Evolutionary conservation across 1,140 invertebrate species (phyloP).

Genomic region (Liolophura sinensis): DNA sequence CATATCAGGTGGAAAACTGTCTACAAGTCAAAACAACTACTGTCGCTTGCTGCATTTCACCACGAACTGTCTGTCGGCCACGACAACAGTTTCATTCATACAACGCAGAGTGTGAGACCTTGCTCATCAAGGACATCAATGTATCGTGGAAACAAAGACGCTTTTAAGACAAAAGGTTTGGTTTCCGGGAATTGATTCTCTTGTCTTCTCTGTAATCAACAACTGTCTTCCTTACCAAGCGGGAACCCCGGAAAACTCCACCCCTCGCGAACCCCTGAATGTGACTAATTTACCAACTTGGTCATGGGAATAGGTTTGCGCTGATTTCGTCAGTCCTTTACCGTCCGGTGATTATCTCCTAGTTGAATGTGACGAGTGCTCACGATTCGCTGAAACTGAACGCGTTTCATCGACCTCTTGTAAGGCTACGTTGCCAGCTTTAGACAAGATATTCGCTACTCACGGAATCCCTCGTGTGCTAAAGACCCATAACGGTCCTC

Average conservation of each 20-base stretch:
- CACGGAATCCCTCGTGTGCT: constrained; percentile 18
- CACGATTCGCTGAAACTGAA: constrained; percentile 25
- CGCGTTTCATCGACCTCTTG: constrained; percentile 22
- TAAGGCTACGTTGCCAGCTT: constrained; percentile 12
- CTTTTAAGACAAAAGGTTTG: constrained; percentile 44
- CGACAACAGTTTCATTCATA: constrained; percentile 17
- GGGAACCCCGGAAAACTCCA: constrained; percentile 8
- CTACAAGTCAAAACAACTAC: constrained; percentile 20
- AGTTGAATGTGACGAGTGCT: constrained; percentile 33
- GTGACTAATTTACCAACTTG: neutral
- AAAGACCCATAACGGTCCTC: constrained; percentile 28
- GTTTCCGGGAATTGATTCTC: constrained; percentile 42
- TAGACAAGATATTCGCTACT: constrained; percentile 24
- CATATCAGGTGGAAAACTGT: constrained; percentile 4
- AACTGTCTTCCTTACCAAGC: constrained; percentile 38
- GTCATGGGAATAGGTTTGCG: constrained; percentile 2
- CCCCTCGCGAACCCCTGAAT: constrained; percentile 10
- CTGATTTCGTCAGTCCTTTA: constrained; percentile 13
- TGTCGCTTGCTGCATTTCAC: constrained; percentile 9
- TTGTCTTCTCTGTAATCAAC: constrained; percentile 31
- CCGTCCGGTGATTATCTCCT: constrained; percentile 18
- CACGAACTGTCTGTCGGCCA: constrained; percentile 19
- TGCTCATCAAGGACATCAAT: constrained; percentile 34
- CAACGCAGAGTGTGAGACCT: constrained; percentile 26
- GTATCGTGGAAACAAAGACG: constrained; percentile 40